Conservation (phyloP, 92 coral and sea anemone genomes). For the Blastomussa wellsi region DNA sequence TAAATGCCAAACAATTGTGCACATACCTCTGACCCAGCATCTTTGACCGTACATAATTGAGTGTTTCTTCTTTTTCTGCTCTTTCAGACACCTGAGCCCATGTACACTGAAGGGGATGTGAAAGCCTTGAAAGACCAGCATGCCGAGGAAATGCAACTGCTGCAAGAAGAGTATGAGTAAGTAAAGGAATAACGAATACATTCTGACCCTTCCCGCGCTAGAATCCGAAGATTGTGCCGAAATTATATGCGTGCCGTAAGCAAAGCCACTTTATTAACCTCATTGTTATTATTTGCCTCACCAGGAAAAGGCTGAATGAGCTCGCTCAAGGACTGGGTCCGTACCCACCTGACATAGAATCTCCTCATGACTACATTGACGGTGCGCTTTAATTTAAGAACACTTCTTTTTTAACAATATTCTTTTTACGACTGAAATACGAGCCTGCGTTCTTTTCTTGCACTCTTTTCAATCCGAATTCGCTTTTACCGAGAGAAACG, state of each 20-base stretch:
- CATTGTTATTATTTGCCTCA: background rate
- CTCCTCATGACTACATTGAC: constrained; percentile 2
- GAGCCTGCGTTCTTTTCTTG: background rate
- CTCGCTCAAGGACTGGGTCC: constrained; percentile 67
- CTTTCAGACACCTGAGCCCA: constrained; percentile 63
- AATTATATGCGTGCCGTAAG: background rate
- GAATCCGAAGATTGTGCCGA: background rate
- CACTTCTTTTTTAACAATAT: too few relatives aligned
- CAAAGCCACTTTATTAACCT: background rate
- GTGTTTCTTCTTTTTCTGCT: background rate
- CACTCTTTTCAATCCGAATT: too few relatives aligned
- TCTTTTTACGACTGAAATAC: background rate
- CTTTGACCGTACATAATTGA: too few relatives aligned
- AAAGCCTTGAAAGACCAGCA: constrained; percentile 72
- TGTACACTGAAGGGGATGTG: constrained; percentile 86
- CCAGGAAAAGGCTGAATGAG: constrained; percentile 68
- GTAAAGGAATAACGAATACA: background rate
- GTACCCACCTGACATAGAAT: constrained; percentile 31
- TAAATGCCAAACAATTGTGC: background rate
- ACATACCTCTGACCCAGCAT: background rate
- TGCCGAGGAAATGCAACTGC: constrained; percentile 72
- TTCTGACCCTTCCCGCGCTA: background rate
- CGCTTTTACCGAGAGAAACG: too few relatives aligned
- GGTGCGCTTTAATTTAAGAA: constrained; percentile 32
- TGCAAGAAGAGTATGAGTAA: constrained; percentile 90